phyloP scores from a whole-genome alignment of 2,888 invertebrate species.

The Oscheius sp. region DNA sequence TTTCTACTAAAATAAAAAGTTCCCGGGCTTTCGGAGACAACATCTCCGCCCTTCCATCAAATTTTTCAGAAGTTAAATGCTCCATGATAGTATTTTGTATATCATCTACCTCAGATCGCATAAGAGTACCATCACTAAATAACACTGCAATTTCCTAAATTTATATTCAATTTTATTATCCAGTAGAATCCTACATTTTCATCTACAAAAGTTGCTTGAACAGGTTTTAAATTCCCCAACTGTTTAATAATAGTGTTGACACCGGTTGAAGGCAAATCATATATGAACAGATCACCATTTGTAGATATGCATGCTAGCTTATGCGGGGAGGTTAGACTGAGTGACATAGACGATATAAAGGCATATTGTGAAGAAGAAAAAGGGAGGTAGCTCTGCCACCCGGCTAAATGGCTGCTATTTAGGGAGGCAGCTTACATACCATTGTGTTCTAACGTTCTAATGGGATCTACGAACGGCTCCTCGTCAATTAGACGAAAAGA shows the following conservation, averaged over 20 bases:
- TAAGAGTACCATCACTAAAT: slow-evolving; percentile 49
- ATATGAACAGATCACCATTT: slow-evolving; percentile 50
- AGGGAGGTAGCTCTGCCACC: slow-evolving; percentile 47
- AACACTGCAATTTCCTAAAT: slow-evolving; percentile 55
- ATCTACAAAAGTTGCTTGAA: slow-evolving; percentile 52
- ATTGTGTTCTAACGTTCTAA: slow-evolving; percentile 35
- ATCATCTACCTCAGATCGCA: slow-evolving; percentile 43
- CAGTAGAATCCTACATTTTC: slow-evolving; percentile 34
- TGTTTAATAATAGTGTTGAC: slow-evolving; percentile 38
- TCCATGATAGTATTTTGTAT: slow-evolving; percentile 39
- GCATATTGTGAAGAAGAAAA: slow-evolving; percentile 44
- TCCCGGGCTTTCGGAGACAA: slow-evolving; percentile 48
- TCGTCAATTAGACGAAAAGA: slow-evolving; percentile 49
- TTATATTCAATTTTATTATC: not conserved
- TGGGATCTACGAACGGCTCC: slow-evolving; percentile 48
- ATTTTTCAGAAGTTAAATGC: slow-evolving; percentile 31
- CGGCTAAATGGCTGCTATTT: slow-evolving; percentile 32
- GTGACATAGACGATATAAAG: slow-evolving; percentile 43
- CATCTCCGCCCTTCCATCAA: slow-evolving; percentile 45
- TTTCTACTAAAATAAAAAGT: slow-evolving; percentile 51
- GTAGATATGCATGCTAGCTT: slow-evolving; percentile 44
- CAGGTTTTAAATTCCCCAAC: slow-evolving; percentile 46
- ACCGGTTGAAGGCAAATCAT: slow-evolving; percentile 46
- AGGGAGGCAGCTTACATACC: not conserved
- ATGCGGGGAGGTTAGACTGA: slow-evolving; percentile 39